Base-by-base conservation (phyloP, 1,140 invertebrate genomes). In the Luehdorfia chinensis region DNA sequence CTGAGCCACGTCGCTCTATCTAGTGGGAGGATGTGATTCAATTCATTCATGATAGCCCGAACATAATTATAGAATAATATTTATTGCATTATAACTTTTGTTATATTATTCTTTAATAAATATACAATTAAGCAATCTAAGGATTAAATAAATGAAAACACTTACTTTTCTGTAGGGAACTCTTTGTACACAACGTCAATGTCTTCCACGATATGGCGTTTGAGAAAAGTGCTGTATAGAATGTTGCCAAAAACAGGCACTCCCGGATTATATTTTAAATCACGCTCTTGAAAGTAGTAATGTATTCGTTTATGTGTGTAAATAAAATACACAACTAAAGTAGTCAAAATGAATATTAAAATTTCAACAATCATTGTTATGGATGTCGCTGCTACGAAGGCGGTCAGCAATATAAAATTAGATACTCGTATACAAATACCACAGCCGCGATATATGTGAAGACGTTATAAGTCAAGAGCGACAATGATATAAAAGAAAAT, bases 201-300 rank as follows among this genome's bases (percentile, higher is more conserved):
- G 1, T 59, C 44, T 7, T 58, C 41, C 27, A 39, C 15, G 4
- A 69, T 34, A 37, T 62, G 56, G 2, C 49, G 34, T 3, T 14
- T 33, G 2, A 60, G 28, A 3, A 59, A 50, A 0, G 56, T 66
- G 33, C 63, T 66, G 2, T 51, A 54, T 0, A 66, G 34, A 1
- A 53, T 43, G 32, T 84, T 84, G 0, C 79, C 77, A 43, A 84
- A 76, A 12, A 79, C 4, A 0, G 77, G 79, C 0, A 71, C n/a
- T 2, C 71, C 71, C 0, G 71, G 64, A 1, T 61, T 9, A 46
- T 65, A 80, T 25, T 75, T 84, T 0, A 80, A 19, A 0, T 61
- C 71, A 2, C 43, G 58, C 1, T 66, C 36, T 0, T 67, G 51
- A 27, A 69, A 80, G 33, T 50, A 54, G 3, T 55, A 32, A 15